Evolutionary conservation across 2,888 invertebrate species (phyloP).

Genomic region (Augochlorella aurata): DNA sequence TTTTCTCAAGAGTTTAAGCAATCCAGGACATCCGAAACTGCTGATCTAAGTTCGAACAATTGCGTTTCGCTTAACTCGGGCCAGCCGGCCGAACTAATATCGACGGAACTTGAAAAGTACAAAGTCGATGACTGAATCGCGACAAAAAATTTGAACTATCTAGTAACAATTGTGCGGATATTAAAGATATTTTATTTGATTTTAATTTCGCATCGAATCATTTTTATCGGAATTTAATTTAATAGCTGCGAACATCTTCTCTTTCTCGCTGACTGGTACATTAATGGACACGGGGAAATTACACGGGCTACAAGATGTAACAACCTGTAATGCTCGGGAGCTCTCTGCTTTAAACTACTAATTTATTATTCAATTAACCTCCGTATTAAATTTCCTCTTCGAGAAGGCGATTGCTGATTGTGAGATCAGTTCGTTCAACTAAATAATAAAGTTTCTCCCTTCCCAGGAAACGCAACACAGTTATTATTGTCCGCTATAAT

Average conservation of each 20-base stretch:
- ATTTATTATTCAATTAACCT: neutral
- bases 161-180: too few species aligned
- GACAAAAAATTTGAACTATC: neutral
- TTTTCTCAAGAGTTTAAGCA: slow-evolving; percentile 64
- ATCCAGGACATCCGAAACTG: slow-evolving; percentile 63
- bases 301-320: too few species aligned
- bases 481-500: neutral
- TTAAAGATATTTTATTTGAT: too few species aligned
- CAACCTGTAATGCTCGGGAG: neutral
- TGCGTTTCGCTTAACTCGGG: slow-evolving; percentile 47
- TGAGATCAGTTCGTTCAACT: neutral
- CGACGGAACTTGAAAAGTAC: slow-evolving; percentile 48
- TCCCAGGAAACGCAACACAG: neutral
- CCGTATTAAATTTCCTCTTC: neutral
- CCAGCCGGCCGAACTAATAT: slow-evolving; percentile 36
- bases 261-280: neutral
- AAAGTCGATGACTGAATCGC: slow-evolving; percentile 50
- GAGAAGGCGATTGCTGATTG: neutral
- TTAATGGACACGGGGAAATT: neutral
- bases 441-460: neutral
- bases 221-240: too few species aligned
- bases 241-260: neutral
- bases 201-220: too few species aligned
- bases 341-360: neutral
- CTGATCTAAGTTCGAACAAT: slow-evolving; percentile 65